phyloP scores from a whole-genome alignment of 2,113 vertebrate species.

The Acanthochromis polyacanthus region DNA sequence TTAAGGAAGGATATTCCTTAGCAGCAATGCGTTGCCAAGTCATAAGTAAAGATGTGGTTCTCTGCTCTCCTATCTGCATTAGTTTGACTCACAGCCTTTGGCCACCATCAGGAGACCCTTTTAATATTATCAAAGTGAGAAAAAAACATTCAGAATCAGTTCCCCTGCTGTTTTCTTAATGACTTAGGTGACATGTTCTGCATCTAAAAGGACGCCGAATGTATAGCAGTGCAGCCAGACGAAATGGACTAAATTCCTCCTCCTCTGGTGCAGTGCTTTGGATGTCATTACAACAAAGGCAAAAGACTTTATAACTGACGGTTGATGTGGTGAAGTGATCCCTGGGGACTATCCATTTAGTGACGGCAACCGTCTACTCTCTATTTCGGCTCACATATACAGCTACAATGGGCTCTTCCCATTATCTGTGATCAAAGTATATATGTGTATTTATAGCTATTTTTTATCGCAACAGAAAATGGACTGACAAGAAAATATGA shows the following conservation, averaged over 20 bases:
- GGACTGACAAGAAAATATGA: neutral
- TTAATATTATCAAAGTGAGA: constrained; percentile 43
- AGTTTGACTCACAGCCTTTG: constrained; percentile 29
- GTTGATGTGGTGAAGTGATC: constrained; percentile 23
- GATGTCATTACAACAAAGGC: constrained; percentile 38
- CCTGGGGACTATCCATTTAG: constrained; percentile 38
- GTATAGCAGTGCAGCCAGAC: neutral
- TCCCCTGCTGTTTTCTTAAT: constrained; percentile 50
- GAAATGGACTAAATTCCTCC: constrained; percentile 26
- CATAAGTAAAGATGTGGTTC: constrained; percentile 2
- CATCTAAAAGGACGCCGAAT: constrained; percentile 23
- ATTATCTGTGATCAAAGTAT: constrained; percentile 27
- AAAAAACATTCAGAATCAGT: constrained; percentile 33
- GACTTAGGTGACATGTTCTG: constrained; percentile 28
- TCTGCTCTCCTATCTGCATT: constrained; percentile 2
- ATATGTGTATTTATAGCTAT: neutral
- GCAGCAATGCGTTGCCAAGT: neutral
- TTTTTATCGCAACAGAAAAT: constrained; percentile 1
- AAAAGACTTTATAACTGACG: constrained; percentile 20
- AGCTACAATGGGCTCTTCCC: neutral
- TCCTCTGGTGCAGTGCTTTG: constrained; percentile 15
- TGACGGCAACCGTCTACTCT: neutral
- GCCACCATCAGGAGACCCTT: constrained; percentile 24
- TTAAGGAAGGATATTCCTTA: neutral
- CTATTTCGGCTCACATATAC: neutral